phyloP scores from a whole-genome alignment of 2,888 invertebrate species.

The Nebria salina region DNA sequence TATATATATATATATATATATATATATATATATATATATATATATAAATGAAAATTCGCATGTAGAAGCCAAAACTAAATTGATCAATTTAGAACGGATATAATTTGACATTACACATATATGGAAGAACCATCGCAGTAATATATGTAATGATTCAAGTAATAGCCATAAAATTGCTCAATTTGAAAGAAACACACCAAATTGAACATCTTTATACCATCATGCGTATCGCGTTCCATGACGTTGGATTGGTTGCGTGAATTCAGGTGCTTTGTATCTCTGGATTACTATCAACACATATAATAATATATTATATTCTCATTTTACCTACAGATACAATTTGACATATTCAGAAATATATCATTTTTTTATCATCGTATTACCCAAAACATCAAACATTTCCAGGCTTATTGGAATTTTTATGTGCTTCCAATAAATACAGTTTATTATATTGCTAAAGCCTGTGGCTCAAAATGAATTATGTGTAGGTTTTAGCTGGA shows the following conservation, averaged over 20 bases:
- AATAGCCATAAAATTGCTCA: neutral
- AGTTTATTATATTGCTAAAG: slow-evolving; percentile 34
- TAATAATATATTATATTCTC: slow-evolving; percentile 35
- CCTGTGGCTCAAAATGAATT: slow-evolving; percentile 34
- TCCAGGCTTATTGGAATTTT: slow-evolving; percentile 41
- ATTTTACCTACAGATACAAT: slow-evolving; percentile 26
- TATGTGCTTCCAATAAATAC: slow-evolving; percentile 41
- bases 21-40: too few species aligned
- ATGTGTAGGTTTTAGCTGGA: slow-evolving; percentile 29
- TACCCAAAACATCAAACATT: slow-evolving; percentile 34
- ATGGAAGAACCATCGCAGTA: neutral
- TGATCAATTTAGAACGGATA: too few species aligned
- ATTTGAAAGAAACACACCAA: neutral
- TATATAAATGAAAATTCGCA: too few species aligned
- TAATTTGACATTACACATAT: neutral
- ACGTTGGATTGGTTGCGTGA: slow-evolving; percentile 25
- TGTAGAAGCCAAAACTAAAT: too few species aligned
- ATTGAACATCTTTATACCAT: neutral
- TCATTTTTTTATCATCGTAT: slow-evolving; percentile 26
- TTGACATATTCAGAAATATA: slow-evolving; percentile 40
- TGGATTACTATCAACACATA: slow-evolving; percentile 14
- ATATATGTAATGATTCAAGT: neutral
- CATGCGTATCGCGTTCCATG: neutral
- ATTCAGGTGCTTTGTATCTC: slow-evolving; percentile 24
- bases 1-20: too few species aligned